These are phyloP conservation scores for Aphidius colemani DNA, from an alignment of 2,888 invertebrate species.

Conservation along the genomic window DNA sequence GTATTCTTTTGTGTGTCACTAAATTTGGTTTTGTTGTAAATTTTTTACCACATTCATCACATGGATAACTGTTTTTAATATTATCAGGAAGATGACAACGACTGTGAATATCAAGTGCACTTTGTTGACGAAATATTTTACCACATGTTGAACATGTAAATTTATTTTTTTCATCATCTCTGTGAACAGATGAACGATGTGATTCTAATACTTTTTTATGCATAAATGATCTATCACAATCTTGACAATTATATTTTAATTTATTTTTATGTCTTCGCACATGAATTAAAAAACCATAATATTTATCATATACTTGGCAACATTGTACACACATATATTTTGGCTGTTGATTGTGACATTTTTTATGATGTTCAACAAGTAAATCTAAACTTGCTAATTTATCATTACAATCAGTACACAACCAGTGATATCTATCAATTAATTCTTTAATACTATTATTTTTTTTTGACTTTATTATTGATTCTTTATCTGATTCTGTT, in stretches of 20 bases:
- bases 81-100: constrained; percentile 65
- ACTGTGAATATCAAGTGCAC: constrained; percentile 63
- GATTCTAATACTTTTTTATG: constrained; percentile 61
- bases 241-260: constrained; percentile 65
- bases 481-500: constrained; percentile 55
- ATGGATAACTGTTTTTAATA: constrained; percentile 65
- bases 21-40: constrained; percentile 66
- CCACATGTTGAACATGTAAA: constrained; percentile 64
- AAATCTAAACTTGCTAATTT: constrained; percentile 60
- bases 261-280: constrained; percentile 68
- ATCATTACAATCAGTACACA: constrained; percentile 63
- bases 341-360: constrained; percentile 67
- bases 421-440: constrained; percentile 63
- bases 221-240: constrained; percentile 65
- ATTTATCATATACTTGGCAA: constrained; percentile 67
- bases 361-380: constrained; percentile 67
- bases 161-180: constrained; percentile 57
- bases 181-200: constrained; percentile 61
- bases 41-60: constrained; percentile 66
- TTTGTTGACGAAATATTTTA: constrained; percentile 65
- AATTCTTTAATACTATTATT: constrained; percentile 39
- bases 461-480: constrained; percentile 46
- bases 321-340: constrained; percentile 73
- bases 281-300: constrained; percentile 69
- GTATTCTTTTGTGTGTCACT: constrained; percentile 65